Conservation (phyloP, 1,140 invertebrate species). For the Hydropsyche tenuis region DNA sequence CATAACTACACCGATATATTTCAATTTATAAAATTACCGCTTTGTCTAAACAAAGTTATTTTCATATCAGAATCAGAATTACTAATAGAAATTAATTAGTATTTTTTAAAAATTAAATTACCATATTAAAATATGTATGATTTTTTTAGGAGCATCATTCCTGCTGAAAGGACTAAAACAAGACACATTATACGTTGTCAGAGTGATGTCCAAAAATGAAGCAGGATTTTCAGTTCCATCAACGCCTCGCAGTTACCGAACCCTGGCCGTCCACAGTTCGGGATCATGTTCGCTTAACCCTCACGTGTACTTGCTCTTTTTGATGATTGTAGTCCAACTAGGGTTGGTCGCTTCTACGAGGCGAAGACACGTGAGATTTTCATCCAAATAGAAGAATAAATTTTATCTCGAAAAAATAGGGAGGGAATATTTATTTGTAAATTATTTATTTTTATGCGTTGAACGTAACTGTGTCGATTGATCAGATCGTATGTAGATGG, state of each 20-base stretch:
- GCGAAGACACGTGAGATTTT: neutral
- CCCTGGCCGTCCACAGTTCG: slow-evolving; percentile 24
- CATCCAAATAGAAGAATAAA: neutral
- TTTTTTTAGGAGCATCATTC: slow-evolving; percentile 54
- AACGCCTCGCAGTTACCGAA: slow-evolving; percentile 18
- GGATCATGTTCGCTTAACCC: slow-evolving; percentile 16
- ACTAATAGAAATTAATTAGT: no score
- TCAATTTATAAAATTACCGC: no score
- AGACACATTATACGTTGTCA: slow-evolving; percentile 55
- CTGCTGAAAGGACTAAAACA: slow-evolving; percentile 54
- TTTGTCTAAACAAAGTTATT: no score
- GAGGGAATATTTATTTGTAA: no score
- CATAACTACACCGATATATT: no score
- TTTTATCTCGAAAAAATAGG: neutral
- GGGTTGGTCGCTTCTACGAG: neutral
- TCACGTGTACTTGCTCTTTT: neutral
- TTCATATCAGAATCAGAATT: no score
- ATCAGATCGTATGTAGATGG: no score
- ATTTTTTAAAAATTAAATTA: no score
- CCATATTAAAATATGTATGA: no score
- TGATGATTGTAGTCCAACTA: neutral
- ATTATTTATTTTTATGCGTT: no score
- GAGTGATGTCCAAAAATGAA: slow-evolving; percentile 56
- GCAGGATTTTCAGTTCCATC: slow-evolving; percentile 53
- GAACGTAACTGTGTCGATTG: no score